Evolutionary conservation across 2,113 vertebrate species (phyloP).

Genomic region (Melanocharis versteri): DNA sequence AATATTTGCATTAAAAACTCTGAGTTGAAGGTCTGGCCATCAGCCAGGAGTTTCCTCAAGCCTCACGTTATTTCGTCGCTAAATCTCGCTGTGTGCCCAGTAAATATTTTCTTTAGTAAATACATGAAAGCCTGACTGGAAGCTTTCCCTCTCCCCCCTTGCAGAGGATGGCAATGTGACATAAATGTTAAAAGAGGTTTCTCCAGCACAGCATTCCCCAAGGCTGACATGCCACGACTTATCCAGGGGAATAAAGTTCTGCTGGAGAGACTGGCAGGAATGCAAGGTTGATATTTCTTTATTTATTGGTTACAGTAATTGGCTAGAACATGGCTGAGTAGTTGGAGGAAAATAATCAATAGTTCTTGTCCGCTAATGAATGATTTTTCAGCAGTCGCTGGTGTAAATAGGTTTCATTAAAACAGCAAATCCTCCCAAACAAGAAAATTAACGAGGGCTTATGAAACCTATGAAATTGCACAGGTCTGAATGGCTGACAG

Average conservation of each 20-base stretch:
- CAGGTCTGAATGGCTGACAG: constrained; percentile 38
- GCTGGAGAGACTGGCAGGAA: not conserved
- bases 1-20: not conserved
- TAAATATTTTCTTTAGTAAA: not conserved
- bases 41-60: not conserved
- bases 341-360: constrained; percentile 62
- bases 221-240: not conserved
- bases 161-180: not conserved
- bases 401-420: constrained; percentile 61
- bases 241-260: not conserved
- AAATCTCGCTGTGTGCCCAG: not conserved
- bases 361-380: constrained; percentile 59
- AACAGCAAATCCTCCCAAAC: constrained; percentile 50
- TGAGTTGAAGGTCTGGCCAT: not conserved
- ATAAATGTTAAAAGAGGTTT: not conserved
- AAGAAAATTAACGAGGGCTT: constrained; percentile 45
- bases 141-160: not conserved
- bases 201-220: not conserved
- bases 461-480: constrained; percentile 40
- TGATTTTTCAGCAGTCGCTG: constrained; percentile 50
- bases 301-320: constrained; percentile 62
- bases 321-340: constrained; percentile 36
- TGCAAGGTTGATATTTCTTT: constrained; percentile 42
- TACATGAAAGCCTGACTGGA: not conserved
- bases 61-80: fast-evolving